Percentiles rank a stretch among this genome's conserved stretches.
Evolutionary conservation across 2,113 vertebrate species (phyloP).

Genomic region (Globicephala melas): DNA sequence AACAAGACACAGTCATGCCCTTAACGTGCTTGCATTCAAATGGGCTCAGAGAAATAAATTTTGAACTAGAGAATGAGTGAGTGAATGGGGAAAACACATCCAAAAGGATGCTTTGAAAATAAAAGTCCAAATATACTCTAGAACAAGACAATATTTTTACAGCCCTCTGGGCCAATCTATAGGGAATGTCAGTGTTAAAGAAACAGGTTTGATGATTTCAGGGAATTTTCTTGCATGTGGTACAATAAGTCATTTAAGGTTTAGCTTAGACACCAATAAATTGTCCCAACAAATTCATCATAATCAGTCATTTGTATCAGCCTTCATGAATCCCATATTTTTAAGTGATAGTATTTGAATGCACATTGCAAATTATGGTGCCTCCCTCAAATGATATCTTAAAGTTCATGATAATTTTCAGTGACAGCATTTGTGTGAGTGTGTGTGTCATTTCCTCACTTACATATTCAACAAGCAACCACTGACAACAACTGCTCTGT

Average conservation of each 20-base stretch:
- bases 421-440: not conserved
- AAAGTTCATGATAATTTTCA: not conserved
- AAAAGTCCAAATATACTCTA: not conserved
- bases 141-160: not conserved
- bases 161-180: not conserved
- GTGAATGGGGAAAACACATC: not conserved
- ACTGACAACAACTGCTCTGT: not conserved
- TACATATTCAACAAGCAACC: not conserved
- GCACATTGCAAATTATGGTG: not conserved
- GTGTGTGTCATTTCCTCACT: not conserved
- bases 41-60: not conserved
- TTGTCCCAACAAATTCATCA: not conserved
- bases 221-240: not conserved
- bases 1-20: not conserved
- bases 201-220: conserved; percentile 17
- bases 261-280: not conserved
- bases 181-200: not conserved
- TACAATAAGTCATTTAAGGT: not conserved
- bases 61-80: not conserved
- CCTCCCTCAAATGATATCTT: not conserved
- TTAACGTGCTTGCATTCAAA: not conserved
- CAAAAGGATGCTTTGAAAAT: conserved; percentile 2
- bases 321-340: not conserved
- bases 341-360: not conserved
- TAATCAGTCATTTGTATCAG: not conserved